Evolutionary conservation across 2,113 vertebrate species (phyloP), one percentile per base, ranked within the genome.

Genomic region (Silurus meridionalis): DNA sequence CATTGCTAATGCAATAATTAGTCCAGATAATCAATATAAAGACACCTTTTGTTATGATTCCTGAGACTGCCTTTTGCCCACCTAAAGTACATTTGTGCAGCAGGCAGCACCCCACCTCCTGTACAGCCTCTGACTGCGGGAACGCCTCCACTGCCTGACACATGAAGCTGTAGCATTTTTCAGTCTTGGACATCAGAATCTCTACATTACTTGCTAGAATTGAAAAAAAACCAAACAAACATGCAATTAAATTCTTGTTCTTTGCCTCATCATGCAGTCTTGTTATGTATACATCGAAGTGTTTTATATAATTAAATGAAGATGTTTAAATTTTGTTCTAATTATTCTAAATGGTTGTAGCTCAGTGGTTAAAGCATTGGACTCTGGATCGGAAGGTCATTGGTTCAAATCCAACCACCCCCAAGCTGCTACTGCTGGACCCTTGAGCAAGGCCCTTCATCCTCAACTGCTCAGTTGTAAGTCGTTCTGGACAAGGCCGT

Each of bases 171-270:
- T 99, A 98, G 92, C 97, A 98, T n/a, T 96, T 95, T 86, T 96
- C 94, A 25, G 96, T 95, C 89, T 97, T 97, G 46, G 97, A 99
- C 98, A 99, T 98, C 77, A 99, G 92, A 57, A 98, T 94, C 95
- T 99, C 98, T 83, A 97, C 96, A 83, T 99, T 99, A 89, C 93
- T 97, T 92, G 93, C 98, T 99, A 84, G 80, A 91, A 91, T 87
- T 55, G 88, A 90, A 84, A 92, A 89, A 55, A 91, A 79, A n/a
- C n/a, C n/a, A 88, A 58, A 82, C 61, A 88, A 82, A 37, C 28
- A 83, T 46, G 72, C 21, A 77, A 46, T 77, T 37, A 8, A 14
- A 78, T 78, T 64, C n/a, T 37, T 46, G 19, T 28, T 55, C 21
- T 1, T 55, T 25, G 5, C n/a, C 10, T 61, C 55, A 74, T 8